Evolutionary conservation across 2,797 vertebrate species (phyloP), one percentile per base, ranked within the genome.

Genomic region (Craterocephalus amniculus): DNA sequence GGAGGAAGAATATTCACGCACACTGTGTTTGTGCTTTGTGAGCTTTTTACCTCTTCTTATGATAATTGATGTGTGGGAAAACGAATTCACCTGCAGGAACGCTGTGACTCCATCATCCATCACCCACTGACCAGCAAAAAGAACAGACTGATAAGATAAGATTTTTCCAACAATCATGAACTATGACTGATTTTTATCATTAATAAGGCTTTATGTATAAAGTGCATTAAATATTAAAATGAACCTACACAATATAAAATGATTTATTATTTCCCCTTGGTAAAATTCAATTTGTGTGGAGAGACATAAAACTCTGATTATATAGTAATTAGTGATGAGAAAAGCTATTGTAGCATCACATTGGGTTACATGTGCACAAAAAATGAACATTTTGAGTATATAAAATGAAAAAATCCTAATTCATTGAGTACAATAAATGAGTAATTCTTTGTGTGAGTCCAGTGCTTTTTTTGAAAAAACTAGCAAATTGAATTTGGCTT

Each of bases 21-120:
- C 74, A 45, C 63, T 58, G 61, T 59, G 61, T 36, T 48, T 48
- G 45, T n/a, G 43, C 7, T 6, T 2, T 45, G 18, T n/a, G n/a
- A 48, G 45, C 45, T 48, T 48, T 48, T 48, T 48, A 48, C 45
- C 22, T 48, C 20, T n/a, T 22, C 45, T 22, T 48, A 10, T 14
- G 38, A 40, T 34, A 34, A 34, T 34, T 8, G 1, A 40, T 1
- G 38, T 2, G 9, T 40, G n/a, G n/a, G n/a, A n/a, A n/a, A n/a
- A 16, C 38, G 16, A 40, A 40, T 40, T 40, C 38, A 40, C 38
- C 38, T 40, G 38, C 38, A 40, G 13, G 2, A 40, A 10, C 16
- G 20, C 8, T 48, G 6, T 45, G 20, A 22, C n/a, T 48, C 20
- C 45, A 48, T 48, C n/a, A 48, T 48, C 20, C 45, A 48, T 48